Evolutionary conservation across 2,888 invertebrate species (phyloP), one percentile per base, ranked within the genome.

Genomic region (Gisinianus flammeolus): DNA sequence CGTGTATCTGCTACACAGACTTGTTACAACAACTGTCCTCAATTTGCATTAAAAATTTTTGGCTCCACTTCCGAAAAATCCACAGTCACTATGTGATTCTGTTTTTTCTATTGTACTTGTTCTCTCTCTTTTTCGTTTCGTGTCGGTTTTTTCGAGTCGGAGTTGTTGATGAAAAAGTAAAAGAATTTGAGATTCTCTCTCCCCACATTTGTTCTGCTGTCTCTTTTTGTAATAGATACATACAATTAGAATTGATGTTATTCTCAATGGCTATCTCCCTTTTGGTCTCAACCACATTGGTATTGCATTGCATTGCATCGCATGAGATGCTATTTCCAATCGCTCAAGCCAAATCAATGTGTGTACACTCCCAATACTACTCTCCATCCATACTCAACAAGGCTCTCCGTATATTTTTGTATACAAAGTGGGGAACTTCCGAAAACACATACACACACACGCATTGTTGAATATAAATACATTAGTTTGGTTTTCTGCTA

Each of bases 31-130:
- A 33, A 68, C 68, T 35, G 68, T 66, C 68, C 44, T 68, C 35
- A 33, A 68, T 68, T 68, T 68, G 33, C 68, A 68, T 68, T 30
- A 22, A 68, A 68, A 68, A 33, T 68, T 35, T 68, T 35, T 68
- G 19, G 10, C 30, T 33, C 68, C 22, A 35, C n/a, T 62, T 62
- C 62, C 28, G 24, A 62, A 22, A 62, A 62, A n/a, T 26, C 28
- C 12, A 16, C 19, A 44, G 3, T 16, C 44, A 16, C 62, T 62
- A 44, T 16, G 3, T 44, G 19, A 44, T 19, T 44, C 44, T 44
- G 19, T 44, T 44, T 44, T 44, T 44, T 44, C 44, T 44, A 44
- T 6, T 16, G 44, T 44, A 19, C 44, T n/a, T 44, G 44, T 16
- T 16, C 3, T 44, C 3, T 44, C 2, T 44, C 44, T 19, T 44